Evolutionary conservation across 2,888 invertebrate species (phyloP), one percentile per base, ranked within the genome.

Genomic region (Daptonema setosum): DNA sequence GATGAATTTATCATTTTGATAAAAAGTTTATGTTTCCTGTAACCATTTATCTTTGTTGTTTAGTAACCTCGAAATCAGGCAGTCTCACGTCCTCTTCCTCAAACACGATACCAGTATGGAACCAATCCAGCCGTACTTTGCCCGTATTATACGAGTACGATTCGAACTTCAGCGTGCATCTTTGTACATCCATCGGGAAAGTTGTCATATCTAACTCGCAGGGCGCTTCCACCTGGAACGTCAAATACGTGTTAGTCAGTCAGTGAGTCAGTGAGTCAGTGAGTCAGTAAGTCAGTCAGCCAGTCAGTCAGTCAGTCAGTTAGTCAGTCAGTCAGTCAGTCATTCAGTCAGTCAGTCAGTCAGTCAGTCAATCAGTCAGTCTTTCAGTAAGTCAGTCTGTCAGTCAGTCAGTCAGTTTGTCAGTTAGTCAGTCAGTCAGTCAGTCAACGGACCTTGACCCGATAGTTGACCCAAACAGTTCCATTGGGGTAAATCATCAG

Each of bases 391-490:
- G n/a, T n/a, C n/a, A n/a, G n/a, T n/a, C n/a, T n/a, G n/a, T n/a
- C n/a, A n/a, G n/a, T n/a, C n/a, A n/a, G n/a, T n/a, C n/a, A n/a
- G n/a, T n/a, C n/a, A n/a, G n/a, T n/a, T n/a, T n/a, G n/a, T n/a
- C n/a, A n/a, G n/a, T n/a, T n/a, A n/a, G n/a, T n/a, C n/a, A n/a
- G n/a, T n/a, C n/a, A n/a, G n/a, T n/a, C n/a, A n/a, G n/a, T n/a
- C n/a, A n/a, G n/a, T n/a, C n/a, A n/a, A n/a, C n/a, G n/a, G n/a
- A 59, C 59, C 30, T 60, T 58, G 1, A 58, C 58, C 1, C 58
- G 45, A 25, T 59, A 59, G 53, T 59, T 59, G 20, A 56, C 56
- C 59, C 59, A 59, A 1, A 59, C 54, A 1, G 59, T 59, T 25
- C 56, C 59, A 41, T 59, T 59, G 1, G 57, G 58, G 35, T 57